Evolutionary conservation across 2,113 vertebrate species (phyloP).

Genomic region (Ammodytes marinus): DNA sequence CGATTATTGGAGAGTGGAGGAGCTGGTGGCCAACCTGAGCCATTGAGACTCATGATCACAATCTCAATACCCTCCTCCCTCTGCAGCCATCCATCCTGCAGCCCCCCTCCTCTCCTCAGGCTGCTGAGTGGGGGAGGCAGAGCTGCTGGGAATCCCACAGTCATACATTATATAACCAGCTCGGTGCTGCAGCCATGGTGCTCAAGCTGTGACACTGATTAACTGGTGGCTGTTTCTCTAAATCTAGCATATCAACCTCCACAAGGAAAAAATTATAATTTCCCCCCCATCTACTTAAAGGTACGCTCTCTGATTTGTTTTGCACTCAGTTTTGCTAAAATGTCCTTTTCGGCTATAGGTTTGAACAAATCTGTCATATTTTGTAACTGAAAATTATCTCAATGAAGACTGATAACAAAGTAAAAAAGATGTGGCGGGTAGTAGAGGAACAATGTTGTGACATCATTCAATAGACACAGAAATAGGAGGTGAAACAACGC

Average conservation of each 20-base stretch:
- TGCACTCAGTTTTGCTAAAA: background rate
- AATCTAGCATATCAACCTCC: slow-evolving; percentile 65
- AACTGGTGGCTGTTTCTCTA: slow-evolving; percentile 70
- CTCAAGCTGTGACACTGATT: slow-evolving; percentile 73
- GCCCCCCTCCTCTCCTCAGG: slow-evolving; percentile 43
- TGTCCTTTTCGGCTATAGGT: background rate
- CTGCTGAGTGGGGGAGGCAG: slow-evolving; percentile 70
- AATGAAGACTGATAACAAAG: slow-evolving; percentile 7
- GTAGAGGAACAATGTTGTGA: background rate
- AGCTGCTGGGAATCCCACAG: slow-evolving; percentile 77
- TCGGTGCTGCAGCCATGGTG: slow-evolving; percentile 70
- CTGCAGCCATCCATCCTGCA: slow-evolving; percentile 55
- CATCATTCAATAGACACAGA: background rate
- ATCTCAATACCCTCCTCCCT: slow-evolving; percentile 62
- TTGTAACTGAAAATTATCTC: background rate
- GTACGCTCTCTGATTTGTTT: background rate
- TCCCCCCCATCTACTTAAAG: slow-evolving; percentile 43
- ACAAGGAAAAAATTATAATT: slow-evolving; percentile 48
- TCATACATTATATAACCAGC: slow-evolving; percentile 74
- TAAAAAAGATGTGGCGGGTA: background rate
- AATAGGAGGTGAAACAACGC: background rate
- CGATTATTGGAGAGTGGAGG: slow-evolving; percentile 69
- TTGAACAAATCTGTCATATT: background rate
- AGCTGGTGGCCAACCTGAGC: slow-evolving; percentile 60
- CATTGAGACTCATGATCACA: slow-evolving; percentile 66